phyloP scores from a whole-genome alignment of 2,888 invertebrate genomes.

The Himalopsyche tibetana region DNA sequence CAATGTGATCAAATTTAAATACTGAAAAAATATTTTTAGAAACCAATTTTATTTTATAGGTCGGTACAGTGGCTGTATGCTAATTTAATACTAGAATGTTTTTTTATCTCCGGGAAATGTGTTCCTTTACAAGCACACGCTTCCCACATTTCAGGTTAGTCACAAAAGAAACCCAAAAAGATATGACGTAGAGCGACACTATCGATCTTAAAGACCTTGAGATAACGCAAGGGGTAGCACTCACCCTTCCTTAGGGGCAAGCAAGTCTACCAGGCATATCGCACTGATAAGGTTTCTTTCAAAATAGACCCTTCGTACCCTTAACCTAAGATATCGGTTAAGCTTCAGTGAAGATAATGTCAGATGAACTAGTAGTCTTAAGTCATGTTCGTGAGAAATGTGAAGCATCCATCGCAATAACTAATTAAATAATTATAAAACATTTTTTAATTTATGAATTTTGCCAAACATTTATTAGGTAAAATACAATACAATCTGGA shows the following conservation, averaged over 20 bases:
- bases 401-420: background rate
- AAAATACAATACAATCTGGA: no score
- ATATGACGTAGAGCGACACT: conserved; percentile 51
- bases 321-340: conserved; percentile 39
- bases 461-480: no score
- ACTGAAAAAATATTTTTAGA: background rate
- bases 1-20: no score
- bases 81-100: conserved; percentile 2
- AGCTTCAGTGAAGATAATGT: background rate
- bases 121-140: background rate
- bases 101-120: background rate
- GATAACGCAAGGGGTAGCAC: conserved; percentile 51
- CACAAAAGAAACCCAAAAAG: conserved; percentile 59
- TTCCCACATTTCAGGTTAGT: conserved; percentile 27
- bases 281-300: conserved; percentile 61
- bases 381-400: background rate
- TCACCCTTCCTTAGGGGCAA: conserved; percentile 48
- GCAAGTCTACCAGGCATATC: conserved; percentile 33
- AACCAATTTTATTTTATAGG: conserved; percentile 8
- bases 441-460: no score
- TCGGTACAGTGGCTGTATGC: background rate
- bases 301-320: conserved; percentile 55
- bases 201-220: conserved; percentile 59
- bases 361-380: background rate
- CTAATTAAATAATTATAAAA: no score